Conservation (phyloP, 1,140 invertebrate species). For the Neodiprion lecontei region DNA sequence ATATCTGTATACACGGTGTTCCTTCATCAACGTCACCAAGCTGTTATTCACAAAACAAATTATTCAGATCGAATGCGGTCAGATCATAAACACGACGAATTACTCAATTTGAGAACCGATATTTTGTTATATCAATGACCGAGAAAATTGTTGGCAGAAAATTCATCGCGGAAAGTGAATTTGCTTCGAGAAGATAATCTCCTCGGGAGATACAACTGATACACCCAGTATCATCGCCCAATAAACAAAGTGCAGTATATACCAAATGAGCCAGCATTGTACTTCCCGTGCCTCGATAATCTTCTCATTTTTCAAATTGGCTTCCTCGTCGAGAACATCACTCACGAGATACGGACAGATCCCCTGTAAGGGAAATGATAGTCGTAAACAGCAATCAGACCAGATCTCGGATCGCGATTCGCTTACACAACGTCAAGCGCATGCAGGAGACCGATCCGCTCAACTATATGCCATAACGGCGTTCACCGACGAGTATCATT, state of each 20-base stretch:
- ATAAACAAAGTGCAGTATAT: not conserved
- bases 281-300: not conserved
- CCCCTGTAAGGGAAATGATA: constrained; percentile 32
- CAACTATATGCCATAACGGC: constrained; percentile 15
- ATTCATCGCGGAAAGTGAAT: no score
- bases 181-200: no score
- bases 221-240: not conserved
- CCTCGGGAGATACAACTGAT: no score
- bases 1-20: no score
- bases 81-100: no score
- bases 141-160: no score
- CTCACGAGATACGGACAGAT: constrained; percentile 13
- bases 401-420: constrained; percentile 21
- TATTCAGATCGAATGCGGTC: no score
- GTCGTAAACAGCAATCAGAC: constrained; percentile 45
- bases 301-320: constrained; percentile 1
- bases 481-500: not conserved
- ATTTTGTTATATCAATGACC: no score
- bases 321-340: constrained; percentile 25
- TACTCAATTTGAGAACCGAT: no score
- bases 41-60: no score
- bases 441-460: constrained; percentile 25
- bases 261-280: not conserved
- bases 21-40: no score
- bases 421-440: constrained; percentile 33